These are phyloP conservation scores for Xenopus laevis DNA, from an alignment of 2,113 vertebrate species.

Conservation along the genomic window DNA sequence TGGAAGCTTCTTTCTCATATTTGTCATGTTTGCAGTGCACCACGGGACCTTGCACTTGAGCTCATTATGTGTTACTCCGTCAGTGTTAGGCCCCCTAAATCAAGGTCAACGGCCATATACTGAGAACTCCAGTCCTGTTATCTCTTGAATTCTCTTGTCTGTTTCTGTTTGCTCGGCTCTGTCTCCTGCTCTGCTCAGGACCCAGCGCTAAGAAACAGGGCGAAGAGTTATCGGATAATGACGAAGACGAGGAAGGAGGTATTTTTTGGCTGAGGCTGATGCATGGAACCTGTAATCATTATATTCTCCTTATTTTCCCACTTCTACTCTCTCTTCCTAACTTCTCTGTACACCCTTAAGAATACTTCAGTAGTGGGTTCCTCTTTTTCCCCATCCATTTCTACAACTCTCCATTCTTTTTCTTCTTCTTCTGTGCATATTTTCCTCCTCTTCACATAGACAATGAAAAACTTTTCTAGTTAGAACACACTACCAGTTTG, in stretches of 20 bases:
- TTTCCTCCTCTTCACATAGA: background rate
- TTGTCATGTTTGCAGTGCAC: too few relatives aligned
- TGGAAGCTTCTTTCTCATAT: too few relatives aligned
- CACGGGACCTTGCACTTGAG: too few relatives aligned
- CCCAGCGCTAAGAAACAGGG: constrained; percentile 98
- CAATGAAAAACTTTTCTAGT: too few relatives aligned
- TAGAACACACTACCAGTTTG: too few relatives aligned
- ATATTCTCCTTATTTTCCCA: constrained; percentile 40
- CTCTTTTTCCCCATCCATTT: constrained; percentile 7
- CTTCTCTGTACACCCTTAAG: constrained; percentile 8
- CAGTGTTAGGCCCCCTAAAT: background rate
- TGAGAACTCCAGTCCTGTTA: constrained; percentile 73
- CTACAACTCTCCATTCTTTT: background rate
- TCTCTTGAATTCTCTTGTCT: constrained; percentile 86
- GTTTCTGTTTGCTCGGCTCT: constrained; percentile 76
- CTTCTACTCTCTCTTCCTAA: constrained; percentile 4
- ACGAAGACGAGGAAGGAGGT: constrained; percentile 99
- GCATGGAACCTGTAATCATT: constrained; percentile 74
- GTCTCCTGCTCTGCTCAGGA: constrained; percentile 70
- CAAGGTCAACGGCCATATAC: constrained; percentile 12
- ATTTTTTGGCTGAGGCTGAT: constrained; percentile 88
- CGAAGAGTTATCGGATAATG: constrained; percentile 98
- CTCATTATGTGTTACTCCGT: background rate
- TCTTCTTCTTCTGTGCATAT: constrained; percentile 9
- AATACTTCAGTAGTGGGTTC: constrained; percentile 5